These are phyloP conservation scores for Imbricaverruca yamaguchii DNA, from an alignment of 2,888 invertebrate genomes.

Conservation along the genomic window DNA sequence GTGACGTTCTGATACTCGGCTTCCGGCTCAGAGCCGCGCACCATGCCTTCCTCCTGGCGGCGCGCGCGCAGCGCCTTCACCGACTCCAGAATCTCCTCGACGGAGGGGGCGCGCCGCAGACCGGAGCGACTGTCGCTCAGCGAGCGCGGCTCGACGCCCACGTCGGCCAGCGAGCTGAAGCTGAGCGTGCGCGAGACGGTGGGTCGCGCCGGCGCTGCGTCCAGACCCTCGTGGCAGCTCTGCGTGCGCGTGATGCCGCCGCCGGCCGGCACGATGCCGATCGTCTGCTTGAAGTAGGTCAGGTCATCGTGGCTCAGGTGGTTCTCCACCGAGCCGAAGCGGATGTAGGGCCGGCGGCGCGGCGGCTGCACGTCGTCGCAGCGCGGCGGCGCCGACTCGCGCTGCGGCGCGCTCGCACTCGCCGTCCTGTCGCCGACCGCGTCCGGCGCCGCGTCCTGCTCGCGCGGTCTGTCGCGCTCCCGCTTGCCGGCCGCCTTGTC, in stretches of 20 bases:
- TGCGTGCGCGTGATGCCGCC: conserved; percentile 31
- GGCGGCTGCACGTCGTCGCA: conserved; percentile 28
- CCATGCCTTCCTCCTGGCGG: conserved; percentile 27
- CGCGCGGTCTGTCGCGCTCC: not conserved
- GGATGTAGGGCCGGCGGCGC: conserved; percentile 31
- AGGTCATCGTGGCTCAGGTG: conserved; percentile 27
- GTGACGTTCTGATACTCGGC: conserved; percentile 27
- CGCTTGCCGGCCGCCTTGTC: not conserved
- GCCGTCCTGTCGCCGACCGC: not conserved
- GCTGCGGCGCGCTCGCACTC: too few species aligned
- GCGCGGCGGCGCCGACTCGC: not conserved
- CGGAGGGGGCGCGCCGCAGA: conserved; percentile 32
- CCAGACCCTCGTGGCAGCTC: conserved; percentile 33
- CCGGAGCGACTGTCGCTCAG: conserved; percentile 25
- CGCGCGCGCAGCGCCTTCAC: conserved; percentile 33
- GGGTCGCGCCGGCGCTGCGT: conserved; percentile 23
- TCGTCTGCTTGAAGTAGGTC: conserved; percentile 28
- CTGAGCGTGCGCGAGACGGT: conserved; percentile 31
- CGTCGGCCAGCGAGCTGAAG: conserved; percentile 31
- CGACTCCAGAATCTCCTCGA: conserved; percentile 35
- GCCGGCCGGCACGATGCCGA: conserved; percentile 25
- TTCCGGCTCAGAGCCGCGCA: conserved; percentile 28
- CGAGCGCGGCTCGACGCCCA: conserved; percentile 25
- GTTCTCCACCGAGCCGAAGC: conserved; percentile 28
- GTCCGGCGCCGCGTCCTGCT: not conserved